Base-by-base conservation (phyloP, 92 coral and sea anemone genomes). In the Porites evermanni region DNA sequence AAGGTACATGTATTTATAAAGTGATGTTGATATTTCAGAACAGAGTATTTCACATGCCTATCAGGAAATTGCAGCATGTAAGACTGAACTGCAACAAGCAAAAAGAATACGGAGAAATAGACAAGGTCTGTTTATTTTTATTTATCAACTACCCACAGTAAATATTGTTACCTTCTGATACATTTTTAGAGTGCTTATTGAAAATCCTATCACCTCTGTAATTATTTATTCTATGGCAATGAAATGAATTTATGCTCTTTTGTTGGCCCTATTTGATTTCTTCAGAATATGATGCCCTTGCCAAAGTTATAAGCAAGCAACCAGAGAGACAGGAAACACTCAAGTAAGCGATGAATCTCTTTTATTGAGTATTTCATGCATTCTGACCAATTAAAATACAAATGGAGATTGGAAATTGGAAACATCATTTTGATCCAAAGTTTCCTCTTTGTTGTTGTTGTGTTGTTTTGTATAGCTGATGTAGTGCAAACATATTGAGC, bases 281-380 rank as follows among this genome's bases (percentile, higher is more conserved):
- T 92, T 58, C 81, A 97, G 99, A 97, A 87, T 97, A 97, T 72
- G 99, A 97, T 90, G 95, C 98, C 32, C 93, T 97, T 79, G 99
- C 99, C 67, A 94, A 95, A 72, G 95, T 94, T 7, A 97, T 97
- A 52, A 92, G 94, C 52, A 90, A 93, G 75, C 98, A 95, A 32
- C 99, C 99, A 71, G 95, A 97, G 77, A 95, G 99, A 87, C 96
- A 97, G 81, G 99, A 97, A 79, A 97, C 99, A 6, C 89, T 90
- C 58, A 90, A 88, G 99, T 97, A 68, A 91, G 91, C 54, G 71
- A 21, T 2, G 1, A 2, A 11, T 38, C 72, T 20, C 19, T 64
- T 50, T 19, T 75, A 26, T 84, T 44, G n/a, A 18, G 44, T 12
- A 18, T 29, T 21, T 14, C 21, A 11, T 38, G 47, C 6, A 38